phyloP scores from a whole-genome alignment of 2,113 vertebrate species.

The Nothoprocta perdicaria region DNA sequence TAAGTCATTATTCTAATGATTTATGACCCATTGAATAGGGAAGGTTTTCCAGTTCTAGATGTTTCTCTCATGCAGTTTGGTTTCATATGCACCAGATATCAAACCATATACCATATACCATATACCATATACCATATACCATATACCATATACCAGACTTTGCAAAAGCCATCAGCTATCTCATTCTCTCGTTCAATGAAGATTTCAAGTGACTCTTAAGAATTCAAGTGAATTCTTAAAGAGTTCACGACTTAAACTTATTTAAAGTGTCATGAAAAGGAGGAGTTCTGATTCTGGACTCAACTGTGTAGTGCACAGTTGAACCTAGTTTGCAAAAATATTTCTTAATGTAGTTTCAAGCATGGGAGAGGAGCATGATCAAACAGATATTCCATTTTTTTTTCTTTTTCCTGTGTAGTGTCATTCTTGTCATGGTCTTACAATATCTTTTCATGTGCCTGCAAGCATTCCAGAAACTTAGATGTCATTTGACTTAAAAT shows the following conservation, averaged over 20 bases:
- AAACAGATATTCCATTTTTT: background rate
- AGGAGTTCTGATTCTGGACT: accelerated
- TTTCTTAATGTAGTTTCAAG: background rate
- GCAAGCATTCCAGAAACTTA: background rate
- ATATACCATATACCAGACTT: accelerated
- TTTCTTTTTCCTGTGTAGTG: background rate
- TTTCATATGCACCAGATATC: background rate
- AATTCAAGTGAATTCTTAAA: background rate
- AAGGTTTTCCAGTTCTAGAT: background rate
- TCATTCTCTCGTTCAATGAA: background rate
- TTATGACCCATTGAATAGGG: background rate
- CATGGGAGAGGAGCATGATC: background rate
- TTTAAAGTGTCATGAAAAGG: background rate
- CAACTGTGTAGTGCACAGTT: accelerated
- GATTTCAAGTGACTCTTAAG: background rate
- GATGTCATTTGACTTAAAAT: background rate
- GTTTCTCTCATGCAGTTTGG: background rate
- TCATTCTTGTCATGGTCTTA: background rate
- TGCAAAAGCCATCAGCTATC: background rate
- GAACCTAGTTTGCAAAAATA: background rate
- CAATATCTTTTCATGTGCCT: accelerated
- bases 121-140: too few relatives aligned
- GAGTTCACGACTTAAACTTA: background rate
- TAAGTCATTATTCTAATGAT: background rate
- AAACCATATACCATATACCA: accelerated